Evolutionary conservation across 92 coral and sea anemone species (phyloP).

Genomic region (Palythoa caribaeorum): DNA sequence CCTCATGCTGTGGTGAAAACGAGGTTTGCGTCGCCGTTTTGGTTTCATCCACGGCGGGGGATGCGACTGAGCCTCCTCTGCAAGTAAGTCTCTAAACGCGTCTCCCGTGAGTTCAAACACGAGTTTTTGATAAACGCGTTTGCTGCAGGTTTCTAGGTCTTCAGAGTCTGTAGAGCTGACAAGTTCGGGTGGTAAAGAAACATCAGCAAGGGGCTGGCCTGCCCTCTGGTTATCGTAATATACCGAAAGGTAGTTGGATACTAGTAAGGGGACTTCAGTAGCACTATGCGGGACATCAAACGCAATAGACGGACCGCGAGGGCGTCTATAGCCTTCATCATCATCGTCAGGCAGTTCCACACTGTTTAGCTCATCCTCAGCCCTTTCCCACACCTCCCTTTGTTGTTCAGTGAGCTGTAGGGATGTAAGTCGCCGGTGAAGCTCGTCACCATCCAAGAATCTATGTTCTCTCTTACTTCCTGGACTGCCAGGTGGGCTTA

Average conservation of each 20-base stretch:
- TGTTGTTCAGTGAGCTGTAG: slow-evolving; percentile 77
- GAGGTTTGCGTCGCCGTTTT: slow-evolving; percentile 86
- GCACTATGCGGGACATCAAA: slow-evolving; percentile 87
- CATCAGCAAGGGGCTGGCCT: slow-evolving; percentile 70
- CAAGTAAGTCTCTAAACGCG: slow-evolving; percentile 77
- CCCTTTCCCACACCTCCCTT: slow-evolving; percentile 57
- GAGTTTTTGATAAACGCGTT: slow-evolving; percentile 82
- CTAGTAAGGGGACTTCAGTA: slow-evolving; percentile 78
- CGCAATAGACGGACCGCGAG: slow-evolving; percentile 82
- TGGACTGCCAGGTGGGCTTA: slow-evolving; percentile 85
- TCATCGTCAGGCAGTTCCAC: slow-evolving; percentile 76
- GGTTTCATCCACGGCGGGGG: slow-evolving; percentile 96
- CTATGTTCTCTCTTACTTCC: slow-evolving; percentile 63
- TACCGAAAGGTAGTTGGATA: slow-evolving; percentile 66
- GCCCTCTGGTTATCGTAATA: slow-evolving; percentile 72
- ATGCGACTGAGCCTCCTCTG: slow-evolving; percentile 79
- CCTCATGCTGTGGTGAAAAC: slow-evolving; percentile 78
- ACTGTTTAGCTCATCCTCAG: slow-evolving; percentile 64
- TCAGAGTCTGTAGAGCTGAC: slow-evolving; percentile 62
- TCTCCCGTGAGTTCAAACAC: slow-evolving; percentile 91
- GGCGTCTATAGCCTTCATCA: slow-evolving; percentile 64
- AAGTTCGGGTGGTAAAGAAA: slow-evolving; percentile 77
- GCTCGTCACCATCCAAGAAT: slow-evolving; percentile 72
- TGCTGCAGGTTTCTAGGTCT: slow-evolving; percentile 79
- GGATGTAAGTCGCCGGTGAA: slow-evolving; percentile 72